Evolutionary conservation across 2,888 invertebrate genomes (phyloP), one percentile per base, ranked within the genome.

Genomic region (Acleris literana): DNA sequence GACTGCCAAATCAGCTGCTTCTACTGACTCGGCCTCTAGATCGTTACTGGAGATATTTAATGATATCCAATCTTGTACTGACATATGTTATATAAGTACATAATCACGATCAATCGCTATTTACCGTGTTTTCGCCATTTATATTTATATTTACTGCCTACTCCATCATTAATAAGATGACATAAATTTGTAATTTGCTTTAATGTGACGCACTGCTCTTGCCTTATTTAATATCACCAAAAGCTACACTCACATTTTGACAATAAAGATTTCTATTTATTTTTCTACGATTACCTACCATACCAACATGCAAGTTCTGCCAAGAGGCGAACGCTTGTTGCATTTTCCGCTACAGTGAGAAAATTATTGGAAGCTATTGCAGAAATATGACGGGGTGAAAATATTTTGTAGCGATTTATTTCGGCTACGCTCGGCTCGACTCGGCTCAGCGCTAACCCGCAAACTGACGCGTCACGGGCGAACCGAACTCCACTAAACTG

Each of bases 401-500:
- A 66, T 71, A 65, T 62, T 29, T 65, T 59, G 51, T 58, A 53
- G 62, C 68, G 68, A 67, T 64, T 68, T 69, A 56, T 52, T 57
- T 53, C 63, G 52, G 57, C 39, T 39, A 39, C 39, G 20, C 48
- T 52, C 57, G 60, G 73, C 63, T 61, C 70, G 70, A 70, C 73
- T n/a, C 68, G 69, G 60, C 62, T 70, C 69, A 69, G 72, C 70
- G 73, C 69, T 76, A 79, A 74, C 76, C 73, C 74, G 71, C 73
- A 75, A 78, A 76, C 73, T 71, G 74, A 71, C 76, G 76, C 73
- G 57, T 62, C 62, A 78, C 75, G 76, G 71, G 73, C 72, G 76
- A 72, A 72, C 71, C 72, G 74, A 75, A 72, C 75, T 69, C 63
- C 69, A 72, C 77, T 80, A 81, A 82, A 82, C 77, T 76, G 77